A percentile compares a stretch with the other conserved stretches of the same genome.
phyloP scores from a whole-genome alignment of 2,113 vertebrate species.

The Apaloderma vittatum region DNA sequence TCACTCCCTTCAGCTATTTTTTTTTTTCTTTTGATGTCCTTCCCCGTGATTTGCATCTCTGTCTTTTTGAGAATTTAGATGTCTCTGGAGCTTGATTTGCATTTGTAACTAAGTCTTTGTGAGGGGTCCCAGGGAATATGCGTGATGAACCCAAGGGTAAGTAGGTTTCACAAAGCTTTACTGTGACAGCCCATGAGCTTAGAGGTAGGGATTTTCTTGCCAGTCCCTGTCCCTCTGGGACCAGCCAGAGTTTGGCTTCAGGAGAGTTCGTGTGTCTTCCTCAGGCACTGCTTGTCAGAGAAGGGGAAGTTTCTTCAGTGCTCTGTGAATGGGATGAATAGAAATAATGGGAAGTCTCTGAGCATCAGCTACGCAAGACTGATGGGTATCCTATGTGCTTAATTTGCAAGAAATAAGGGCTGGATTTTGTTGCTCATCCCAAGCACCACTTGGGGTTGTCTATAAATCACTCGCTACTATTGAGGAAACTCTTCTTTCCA shows the following conservation, averaged over 20 bases:
- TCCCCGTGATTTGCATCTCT: not conserved
- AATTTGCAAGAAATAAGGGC: not conserved
- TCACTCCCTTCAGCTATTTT: not conserved
- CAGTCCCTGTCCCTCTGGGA: not conserved
- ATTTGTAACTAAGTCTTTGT: not conserved
- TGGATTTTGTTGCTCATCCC: not conserved
- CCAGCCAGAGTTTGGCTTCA: not conserved
- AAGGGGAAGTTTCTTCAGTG: not conserved
- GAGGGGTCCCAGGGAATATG: not conserved
- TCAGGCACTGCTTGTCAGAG: not conserved
- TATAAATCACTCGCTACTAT: not conserved
- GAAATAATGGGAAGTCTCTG: not conserved
- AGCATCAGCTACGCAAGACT: not conserved
- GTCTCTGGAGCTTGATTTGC: conserved; percentile 1
- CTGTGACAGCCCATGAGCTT: not conserved
- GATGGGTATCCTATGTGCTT: not conserved
- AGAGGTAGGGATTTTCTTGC: not conserved
- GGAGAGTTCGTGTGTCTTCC: not conserved
- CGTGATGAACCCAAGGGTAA: not conserved
- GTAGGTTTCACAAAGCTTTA: not conserved
- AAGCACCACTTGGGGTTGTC: not conserved
- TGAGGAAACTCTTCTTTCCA: not conserved
- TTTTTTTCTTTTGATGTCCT: not conserved
- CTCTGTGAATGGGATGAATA: not conserved
- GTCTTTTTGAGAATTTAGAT: not conserved